phyloP scores from a whole-genome alignment of 2,113 vertebrate species.

The Bujurquina vittata region DNA sequence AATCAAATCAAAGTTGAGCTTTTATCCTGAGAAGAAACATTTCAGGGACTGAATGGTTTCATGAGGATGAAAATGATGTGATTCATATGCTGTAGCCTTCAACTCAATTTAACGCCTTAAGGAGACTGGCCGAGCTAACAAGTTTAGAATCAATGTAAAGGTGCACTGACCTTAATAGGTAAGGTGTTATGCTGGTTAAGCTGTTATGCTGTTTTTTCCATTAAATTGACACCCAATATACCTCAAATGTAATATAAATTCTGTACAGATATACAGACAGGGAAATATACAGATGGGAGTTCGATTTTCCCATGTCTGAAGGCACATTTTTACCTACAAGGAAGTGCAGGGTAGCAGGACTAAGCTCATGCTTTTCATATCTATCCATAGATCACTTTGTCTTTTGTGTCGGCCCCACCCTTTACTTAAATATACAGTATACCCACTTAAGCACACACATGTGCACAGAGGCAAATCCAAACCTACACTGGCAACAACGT shows the following conservation, averaged over 20 bases:
- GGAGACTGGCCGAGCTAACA: background rate
- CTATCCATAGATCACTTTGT: conserved; percentile 45
- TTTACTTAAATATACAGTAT: conserved; percentile 32
- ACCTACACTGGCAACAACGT: conserved; percentile 27
- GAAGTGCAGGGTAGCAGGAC: conserved; percentile 30
- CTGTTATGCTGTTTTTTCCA: background rate
- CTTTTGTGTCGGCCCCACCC: conserved; percentile 7
- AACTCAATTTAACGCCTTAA: background rate
- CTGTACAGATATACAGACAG: background rate
- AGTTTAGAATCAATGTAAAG: background rate
- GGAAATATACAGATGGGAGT: conserved; percentile 19
- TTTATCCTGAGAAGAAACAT: background rate
- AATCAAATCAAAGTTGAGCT: background rate
- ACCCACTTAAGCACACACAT: conserved; percentile 14
- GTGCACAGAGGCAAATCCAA: conserved; percentile 42
- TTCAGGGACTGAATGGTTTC: background rate
- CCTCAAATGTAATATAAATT: background rate
- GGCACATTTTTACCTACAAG: conserved; percentile 31
- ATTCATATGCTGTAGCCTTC: background rate
- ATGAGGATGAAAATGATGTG: background rate
- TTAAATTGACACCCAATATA: background rate
- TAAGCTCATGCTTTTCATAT: conserved; percentile 57
- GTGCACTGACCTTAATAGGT: fast-evolving
- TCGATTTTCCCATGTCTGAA: conserved; percentile 30
- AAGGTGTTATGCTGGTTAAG: background rate